Conservation (phyloP, 2,113 vertebrate species). For the Pelobates fuscus region DNA sequence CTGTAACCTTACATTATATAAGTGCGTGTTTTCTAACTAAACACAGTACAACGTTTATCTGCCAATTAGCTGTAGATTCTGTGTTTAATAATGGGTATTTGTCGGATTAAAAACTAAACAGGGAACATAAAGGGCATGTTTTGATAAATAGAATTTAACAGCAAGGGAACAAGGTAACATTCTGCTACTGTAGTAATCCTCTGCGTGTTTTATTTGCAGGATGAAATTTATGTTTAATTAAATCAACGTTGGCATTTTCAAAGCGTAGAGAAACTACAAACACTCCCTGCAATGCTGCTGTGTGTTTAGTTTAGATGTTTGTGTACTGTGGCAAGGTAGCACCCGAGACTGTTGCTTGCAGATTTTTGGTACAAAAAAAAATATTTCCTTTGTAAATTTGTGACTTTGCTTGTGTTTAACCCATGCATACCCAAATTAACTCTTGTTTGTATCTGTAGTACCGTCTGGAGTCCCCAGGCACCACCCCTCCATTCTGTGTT, state of each 20-base stretch:
- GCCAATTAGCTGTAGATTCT: slow-evolving; percentile 8
- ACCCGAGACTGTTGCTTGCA: neutral
- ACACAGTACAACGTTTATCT: slow-evolving; percentile 8
- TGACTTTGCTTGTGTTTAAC: too few relatives aligned
- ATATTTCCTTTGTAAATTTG: too few relatives aligned
- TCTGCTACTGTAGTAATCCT: slow-evolving; percentile 12
- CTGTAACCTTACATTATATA: neutral
- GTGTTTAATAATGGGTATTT: slow-evolving; percentile 22
- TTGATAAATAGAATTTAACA: slow-evolving; percentile 26
- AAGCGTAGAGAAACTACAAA: neutral
- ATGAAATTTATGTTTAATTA: slow-evolving; percentile 27
- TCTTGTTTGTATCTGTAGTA: too few relatives aligned
- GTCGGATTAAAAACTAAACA: slow-evolving; percentile 31
- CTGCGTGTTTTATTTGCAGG: slow-evolving; percentile 21
- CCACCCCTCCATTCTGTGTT: too few relatives aligned
- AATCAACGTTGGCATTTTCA: slow-evolving; percentile 16
- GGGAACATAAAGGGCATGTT: slow-evolving; percentile 20
- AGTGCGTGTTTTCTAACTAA: neutral
- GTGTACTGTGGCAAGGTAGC: neutral
- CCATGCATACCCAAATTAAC: too few relatives aligned
- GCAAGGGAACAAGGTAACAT: slow-evolving; percentile 20
- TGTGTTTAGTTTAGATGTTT: neutral
- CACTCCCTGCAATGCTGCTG: too few relatives aligned
- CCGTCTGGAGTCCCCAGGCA: too few relatives aligned
- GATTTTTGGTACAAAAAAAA: too few relatives aligned